These are phyloP conservation scores for Hyposmocoma kahamanoa DNA, from an alignment of 1,140 invertebrate genomes.

Conservation along the genomic window DNA sequence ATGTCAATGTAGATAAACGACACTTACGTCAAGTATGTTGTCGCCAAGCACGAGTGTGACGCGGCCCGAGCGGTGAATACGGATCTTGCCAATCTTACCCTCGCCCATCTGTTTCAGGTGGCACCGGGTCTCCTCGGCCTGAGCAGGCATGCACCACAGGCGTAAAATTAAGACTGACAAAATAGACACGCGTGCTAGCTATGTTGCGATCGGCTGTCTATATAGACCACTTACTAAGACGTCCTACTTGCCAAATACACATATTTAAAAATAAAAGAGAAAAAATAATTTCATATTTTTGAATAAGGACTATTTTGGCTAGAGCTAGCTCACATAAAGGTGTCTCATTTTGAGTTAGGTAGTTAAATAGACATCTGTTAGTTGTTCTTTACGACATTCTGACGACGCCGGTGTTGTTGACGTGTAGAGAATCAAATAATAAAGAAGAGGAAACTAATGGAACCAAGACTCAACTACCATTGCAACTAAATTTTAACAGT, in stretches of 20 bases:
- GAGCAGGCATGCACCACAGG: neutral
- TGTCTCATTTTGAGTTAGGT: too few relatives aligned
- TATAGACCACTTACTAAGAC: neutral
- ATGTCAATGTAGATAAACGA: slow-evolving; percentile 9
- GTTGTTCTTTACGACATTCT: too few relatives aligned
- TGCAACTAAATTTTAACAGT: too few relatives aligned
- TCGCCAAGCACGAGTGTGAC: slow-evolving; percentile 72
- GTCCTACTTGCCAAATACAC: neutral
- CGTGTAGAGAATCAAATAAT: too few relatives aligned
- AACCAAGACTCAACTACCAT: too few relatives aligned
- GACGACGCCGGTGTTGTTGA: too few relatives aligned
- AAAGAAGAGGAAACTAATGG: too few relatives aligned
- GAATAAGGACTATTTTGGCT: neutral
- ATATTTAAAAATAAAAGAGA: slow-evolving; percentile 6
- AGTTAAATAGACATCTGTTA: too few relatives aligned
- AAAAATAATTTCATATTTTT: neutral
- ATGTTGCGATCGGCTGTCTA: neutral
- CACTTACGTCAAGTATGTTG: slow-evolving; percentile 70
- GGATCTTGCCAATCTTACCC: slow-evolving; percentile 74
- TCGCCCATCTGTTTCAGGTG: slow-evolving; percentile 67
- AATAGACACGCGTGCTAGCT: neutral
- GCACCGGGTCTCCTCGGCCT: slow-evolving; percentile 35
- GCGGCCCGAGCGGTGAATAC: slow-evolving; percentile 73
- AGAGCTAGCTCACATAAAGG: neutral
- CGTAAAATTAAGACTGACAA: neutral